These are phyloP conservation scores for Polyploca ridens DNA, from an alignment of 2,888 invertebrate species.

Conservation along the genomic window DNA sequence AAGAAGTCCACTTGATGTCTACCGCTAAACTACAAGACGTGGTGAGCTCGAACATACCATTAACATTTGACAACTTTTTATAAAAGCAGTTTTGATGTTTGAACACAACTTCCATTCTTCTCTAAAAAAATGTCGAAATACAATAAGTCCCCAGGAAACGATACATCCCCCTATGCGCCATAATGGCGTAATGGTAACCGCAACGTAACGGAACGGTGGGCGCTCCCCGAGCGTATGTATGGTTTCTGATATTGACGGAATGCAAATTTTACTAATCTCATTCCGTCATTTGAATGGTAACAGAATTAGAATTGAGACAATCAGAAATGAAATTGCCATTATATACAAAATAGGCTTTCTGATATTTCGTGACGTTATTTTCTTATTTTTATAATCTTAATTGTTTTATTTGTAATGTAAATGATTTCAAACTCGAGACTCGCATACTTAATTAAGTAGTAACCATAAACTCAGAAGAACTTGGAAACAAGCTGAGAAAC, in stretches of 20 bases:
- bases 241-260: constrained; percentile 58
- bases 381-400: not conserved
- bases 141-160: constrained; percentile 24
- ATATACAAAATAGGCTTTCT: not conserved
- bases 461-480: not conserved
- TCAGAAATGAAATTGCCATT: constrained; percentile 11
- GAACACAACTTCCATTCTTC: not conserved
- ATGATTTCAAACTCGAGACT: not conserved
- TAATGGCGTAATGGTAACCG: constrained; percentile 54
- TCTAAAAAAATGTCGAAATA: not conserved
- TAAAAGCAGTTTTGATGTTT: not conserved
- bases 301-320: constrained; percentile 24
- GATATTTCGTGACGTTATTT: not conserved
- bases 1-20: too few species aligned
- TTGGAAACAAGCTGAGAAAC: not conserved
- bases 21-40: too few species aligned
- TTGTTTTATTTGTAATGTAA: not conserved
- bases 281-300: constrained; percentile 31
- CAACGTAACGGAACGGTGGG: constrained; percentile 54
- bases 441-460: not conserved
- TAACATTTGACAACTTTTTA: too few species aligned
- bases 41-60: too few species aligned
- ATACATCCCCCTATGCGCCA: constrained; percentile 36
- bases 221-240: constrained; percentile 46
- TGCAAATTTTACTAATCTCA: constrained; percentile 64